Conservation (phyloP, 2,113 vertebrate species). For the Martes martes region DNA sequence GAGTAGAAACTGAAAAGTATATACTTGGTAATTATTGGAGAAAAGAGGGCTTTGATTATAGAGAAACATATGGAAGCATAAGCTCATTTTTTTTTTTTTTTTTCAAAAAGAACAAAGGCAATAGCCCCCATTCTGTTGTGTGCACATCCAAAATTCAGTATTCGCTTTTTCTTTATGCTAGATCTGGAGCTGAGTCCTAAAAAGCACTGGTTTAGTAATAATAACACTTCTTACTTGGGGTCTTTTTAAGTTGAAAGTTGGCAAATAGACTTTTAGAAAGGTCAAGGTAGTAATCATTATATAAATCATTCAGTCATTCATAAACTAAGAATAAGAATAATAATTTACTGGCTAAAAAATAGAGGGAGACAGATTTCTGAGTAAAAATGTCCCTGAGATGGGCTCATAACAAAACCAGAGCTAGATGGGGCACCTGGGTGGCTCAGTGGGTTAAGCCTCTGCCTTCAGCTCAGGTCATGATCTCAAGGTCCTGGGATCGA, state of each 20-base stretch:
- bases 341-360: background rate
- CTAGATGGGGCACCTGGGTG: too few species aligned
- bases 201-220: background rate
- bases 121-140: background rate
- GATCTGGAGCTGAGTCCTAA: background rate
- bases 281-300: background rate
- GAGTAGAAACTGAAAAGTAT: slow-evolving; percentile 23
- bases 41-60: background rate
- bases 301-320: background rate
- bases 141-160: background rate
- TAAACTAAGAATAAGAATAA: background rate
- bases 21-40: slow-evolving; percentile 30
- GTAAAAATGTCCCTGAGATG: background rate
- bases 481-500: too few species aligned
- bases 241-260: slow-evolving; percentile 34
- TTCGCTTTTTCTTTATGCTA: background rate
- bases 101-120: slow-evolving; percentile 10
- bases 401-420: background rate
- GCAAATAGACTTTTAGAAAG: background rate
- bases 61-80: background rate
- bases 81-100: background rate
- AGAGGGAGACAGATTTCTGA: background rate
- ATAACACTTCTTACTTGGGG: background rate
- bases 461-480: too few species aligned
- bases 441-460: too few species aligned